Evolutionary conservation across 2,888 invertebrate genomes (phyloP).

Genomic region (Molorchus minor): DNA sequence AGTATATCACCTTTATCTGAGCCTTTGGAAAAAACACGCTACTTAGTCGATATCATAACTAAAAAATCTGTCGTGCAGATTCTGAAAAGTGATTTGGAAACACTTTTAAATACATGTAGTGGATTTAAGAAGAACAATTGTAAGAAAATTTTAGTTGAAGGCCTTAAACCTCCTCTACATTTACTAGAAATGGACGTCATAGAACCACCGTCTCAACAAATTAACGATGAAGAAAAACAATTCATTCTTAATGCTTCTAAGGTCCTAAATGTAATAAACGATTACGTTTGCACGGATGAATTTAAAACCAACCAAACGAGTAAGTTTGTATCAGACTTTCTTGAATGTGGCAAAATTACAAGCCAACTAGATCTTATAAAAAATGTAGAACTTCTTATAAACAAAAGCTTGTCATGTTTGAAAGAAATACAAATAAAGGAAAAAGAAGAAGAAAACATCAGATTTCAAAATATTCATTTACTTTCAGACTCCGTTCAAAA

Average conservation of each 20-base stretch:
- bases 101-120: conserved; percentile 21
- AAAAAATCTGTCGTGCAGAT: background rate
- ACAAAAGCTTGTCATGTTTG: conserved; percentile 39
- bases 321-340: conserved; percentile 33
- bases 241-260: conserved; percentile 32
- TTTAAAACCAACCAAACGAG: conserved; percentile 33
- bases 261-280: conserved; percentile 28
- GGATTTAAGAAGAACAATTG: conserved; percentile 21
- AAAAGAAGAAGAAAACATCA: conserved; percentile 39
- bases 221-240: conserved; percentile 32
- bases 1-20: background rate
- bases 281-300: conserved; percentile 32
- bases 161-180: conserved; percentile 18
- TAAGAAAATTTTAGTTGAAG: conserved; percentile 36
- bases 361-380: conserved; percentile 37
- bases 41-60: background rate
- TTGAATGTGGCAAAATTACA: conserved; percentile 33
- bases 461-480: conserved; percentile 48
- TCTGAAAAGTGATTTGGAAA: background rate
- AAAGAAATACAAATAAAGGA: conserved; percentile 44
- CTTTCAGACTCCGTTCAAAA: conserved; percentile 53
- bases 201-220: conserved; percentile 12
- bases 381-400: conserved; percentile 41
- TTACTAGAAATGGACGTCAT: conserved; percentile 37
- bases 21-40: background rate